Evolutionary conservation across 2,888 invertebrate species (phyloP).

Genomic region (Eupithecia exiguata): DNA sequence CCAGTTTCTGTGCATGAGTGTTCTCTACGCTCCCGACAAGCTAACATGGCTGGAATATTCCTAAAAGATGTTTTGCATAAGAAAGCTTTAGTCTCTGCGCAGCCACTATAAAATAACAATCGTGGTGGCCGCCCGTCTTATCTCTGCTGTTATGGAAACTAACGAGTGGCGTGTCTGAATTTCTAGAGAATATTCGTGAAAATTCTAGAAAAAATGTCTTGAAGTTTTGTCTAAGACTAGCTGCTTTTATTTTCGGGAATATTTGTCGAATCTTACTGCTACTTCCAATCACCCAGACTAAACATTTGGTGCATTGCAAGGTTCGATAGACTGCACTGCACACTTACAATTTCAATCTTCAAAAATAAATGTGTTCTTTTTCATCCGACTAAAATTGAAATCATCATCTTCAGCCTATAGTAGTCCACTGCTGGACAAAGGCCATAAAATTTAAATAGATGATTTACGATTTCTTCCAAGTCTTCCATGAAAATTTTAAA

Average conservation of each 20-base stretch:
- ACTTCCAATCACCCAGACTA: not conserved
- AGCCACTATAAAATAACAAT: conserved; percentile 34
- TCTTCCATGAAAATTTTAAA: too few relatives aligned
- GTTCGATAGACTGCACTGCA: too few relatives aligned
- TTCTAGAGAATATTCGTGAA: not conserved
- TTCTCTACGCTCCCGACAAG: not conserved
- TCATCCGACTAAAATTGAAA: too few relatives aligned
- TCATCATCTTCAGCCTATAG: too few relatives aligned
- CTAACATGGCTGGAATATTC: conserved; percentile 10
- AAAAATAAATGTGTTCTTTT: too few relatives aligned
- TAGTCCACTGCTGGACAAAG: too few relatives aligned
- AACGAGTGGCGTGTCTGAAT: conserved; percentile 9
- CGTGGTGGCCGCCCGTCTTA: conserved; percentile 8
- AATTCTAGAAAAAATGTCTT: not conserved
- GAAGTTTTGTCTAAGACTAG: not conserved
- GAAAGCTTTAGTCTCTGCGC: conserved; percentile 34
- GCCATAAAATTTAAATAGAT: too few relatives aligned
- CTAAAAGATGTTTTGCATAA: conserved; percentile 33
- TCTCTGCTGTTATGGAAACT: conserved; percentile 14
- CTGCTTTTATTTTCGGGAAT: not conserved
- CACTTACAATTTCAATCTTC: too few relatives aligned
- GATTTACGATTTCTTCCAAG: too few relatives aligned
- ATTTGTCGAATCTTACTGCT: not conserved
- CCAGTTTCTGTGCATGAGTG: not conserved
- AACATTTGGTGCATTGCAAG: not conserved